phyloP scores from a whole-genome alignment of 2,888 invertebrate species.

The Tetropium fuscum region DNA sequence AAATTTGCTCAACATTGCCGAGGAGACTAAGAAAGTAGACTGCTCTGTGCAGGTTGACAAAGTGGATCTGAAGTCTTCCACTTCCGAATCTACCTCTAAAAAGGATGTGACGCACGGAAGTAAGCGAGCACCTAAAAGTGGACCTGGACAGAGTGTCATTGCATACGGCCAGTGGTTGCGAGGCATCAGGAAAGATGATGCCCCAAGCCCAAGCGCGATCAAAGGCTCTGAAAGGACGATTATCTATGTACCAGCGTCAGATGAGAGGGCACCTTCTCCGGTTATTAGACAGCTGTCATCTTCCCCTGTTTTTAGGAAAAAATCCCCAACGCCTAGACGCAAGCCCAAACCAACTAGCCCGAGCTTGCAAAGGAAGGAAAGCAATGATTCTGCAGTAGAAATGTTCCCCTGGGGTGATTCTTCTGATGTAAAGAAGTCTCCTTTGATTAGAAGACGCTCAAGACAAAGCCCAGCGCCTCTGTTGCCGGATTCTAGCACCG shows the following conservation, averaged over 20 bases:
- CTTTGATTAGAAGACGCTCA: constrained; percentile 60
- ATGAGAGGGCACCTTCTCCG: constrained; percentile 57
- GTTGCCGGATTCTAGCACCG: constrained; percentile 63
- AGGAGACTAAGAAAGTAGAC: constrained; percentile 55
- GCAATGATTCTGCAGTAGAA: constrained; percentile 67
- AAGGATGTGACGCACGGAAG: constrained; percentile 38
- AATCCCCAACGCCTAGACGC: constrained; percentile 40
- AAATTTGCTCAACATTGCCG: constrained; percentile 48
- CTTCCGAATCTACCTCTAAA: constrained; percentile 38
- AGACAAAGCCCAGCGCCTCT: constrained; percentile 57
- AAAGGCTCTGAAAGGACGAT: constrained; percentile 66
- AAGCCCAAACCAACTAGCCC: constrained; percentile 47
- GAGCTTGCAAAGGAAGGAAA: constrained; percentile 61
- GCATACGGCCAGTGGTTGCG: constrained; percentile 64
- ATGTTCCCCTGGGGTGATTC: constrained; percentile 67
- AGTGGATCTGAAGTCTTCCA: constrained; percentile 47
- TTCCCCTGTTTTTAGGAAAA: constrained; percentile 59
- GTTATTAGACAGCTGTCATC: constrained; percentile 63
- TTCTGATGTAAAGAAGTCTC: constrained; percentile 66
- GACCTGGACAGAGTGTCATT: constrained; percentile 61
- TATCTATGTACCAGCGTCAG: constrained; percentile 66
- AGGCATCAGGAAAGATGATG: constrained; percentile 58
- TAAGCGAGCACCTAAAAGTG: constrained; percentile 48
- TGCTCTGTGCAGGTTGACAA: constrained; percentile 61
- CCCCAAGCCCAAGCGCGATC: constrained; percentile 47